phyloP scores from a whole-genome alignment of 2,888 invertebrate genomes.

The Drosophila cyrtoloma region DNA sequence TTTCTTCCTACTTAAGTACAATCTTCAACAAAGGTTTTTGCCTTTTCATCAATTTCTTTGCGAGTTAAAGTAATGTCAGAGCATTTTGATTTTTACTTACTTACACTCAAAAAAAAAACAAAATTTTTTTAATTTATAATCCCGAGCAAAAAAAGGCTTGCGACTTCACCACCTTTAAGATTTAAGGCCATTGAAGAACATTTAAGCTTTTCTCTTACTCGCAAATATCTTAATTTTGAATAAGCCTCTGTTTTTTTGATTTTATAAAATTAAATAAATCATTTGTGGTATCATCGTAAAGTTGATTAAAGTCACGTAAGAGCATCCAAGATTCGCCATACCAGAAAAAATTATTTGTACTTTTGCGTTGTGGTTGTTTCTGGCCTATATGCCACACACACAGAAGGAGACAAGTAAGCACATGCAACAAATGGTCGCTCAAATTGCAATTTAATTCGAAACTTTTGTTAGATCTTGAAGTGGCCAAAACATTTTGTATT shows the following conservation, averaged over 20 bases:
- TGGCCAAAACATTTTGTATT: slow-evolving; percentile 58
- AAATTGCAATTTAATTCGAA: slow-evolving; percentile 80
- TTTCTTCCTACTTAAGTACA: not conserved
- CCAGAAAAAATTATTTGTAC: slow-evolving; percentile 2
- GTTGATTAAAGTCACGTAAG: not conserved
- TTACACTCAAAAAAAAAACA: no score
- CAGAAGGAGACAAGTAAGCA: slow-evolving; percentile 1
- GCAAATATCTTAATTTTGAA: not conserved
- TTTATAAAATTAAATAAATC: not conserved
- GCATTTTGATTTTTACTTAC: no score
- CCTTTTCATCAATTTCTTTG: not conserved
- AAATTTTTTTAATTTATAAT: no score
- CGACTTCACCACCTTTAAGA: no score
- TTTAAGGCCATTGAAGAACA: no score
- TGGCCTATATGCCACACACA: slow-evolving; percentile 11
- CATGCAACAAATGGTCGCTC: slow-evolving; percentile 41
- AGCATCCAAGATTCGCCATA: slow-evolving; percentile 32
- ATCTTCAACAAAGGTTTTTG: not conserved
- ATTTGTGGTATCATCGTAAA: not conserved
- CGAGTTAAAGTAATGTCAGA: not conserved
- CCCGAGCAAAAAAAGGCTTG: no score
- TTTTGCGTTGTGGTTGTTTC: slow-evolving; percentile 14
- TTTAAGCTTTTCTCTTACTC: not conserved
- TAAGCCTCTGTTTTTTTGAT: not conserved
- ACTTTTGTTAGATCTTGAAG: slow-evolving; percentile 53